phyloP scores from a whole-genome alignment of 2,888 invertebrate species.

The Dioctria rufipes region DNA sequence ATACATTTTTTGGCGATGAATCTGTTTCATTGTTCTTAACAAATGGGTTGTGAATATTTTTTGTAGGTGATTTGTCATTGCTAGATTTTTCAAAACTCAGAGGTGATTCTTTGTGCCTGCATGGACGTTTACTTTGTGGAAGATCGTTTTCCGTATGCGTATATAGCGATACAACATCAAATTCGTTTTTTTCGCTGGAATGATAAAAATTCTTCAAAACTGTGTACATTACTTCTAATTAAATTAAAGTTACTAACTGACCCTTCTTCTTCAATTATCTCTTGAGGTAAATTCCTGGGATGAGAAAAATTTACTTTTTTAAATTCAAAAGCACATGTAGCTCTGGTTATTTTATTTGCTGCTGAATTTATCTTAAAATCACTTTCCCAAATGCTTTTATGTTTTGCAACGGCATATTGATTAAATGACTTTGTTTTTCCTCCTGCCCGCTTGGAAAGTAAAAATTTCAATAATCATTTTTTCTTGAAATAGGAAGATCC shows the following conservation, averaged over 20 bases:
- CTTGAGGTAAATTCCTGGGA: constrained; percentile 59
- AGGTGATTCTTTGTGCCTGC: constrained; percentile 58
- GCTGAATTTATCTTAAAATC: constrained; percentile 62
- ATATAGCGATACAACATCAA: constrained; percentile 63
- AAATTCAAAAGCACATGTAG: constrained; percentile 64
- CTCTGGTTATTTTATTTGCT: constrained; percentile 29
- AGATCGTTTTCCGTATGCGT: constrained; percentile 51
- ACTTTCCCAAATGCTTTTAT: constrained; percentile 72
- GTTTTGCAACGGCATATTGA: constrained; percentile 60
- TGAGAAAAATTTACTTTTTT: constrained; percentile 65
- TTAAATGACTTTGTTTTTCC: constrained; percentile 18
- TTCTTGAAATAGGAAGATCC: too few species aligned
- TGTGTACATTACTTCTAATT: too few species aligned
- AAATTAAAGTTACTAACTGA: constrained; percentile 1
- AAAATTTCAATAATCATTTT: too few species aligned
- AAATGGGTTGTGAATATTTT: constrained; percentile 67
- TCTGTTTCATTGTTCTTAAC: constrained; percentile 62
- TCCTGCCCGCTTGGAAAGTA: constrained; percentile 12
- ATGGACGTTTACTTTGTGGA: constrained; percentile 41
- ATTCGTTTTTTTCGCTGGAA: constrained; percentile 60
- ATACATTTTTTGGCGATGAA: not conserved
- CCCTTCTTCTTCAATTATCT: constrained; percentile 16
- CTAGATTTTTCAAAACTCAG: constrained; percentile 32
- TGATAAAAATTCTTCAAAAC: not conserved
- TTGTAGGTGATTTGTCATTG: constrained; percentile 61